Conservation (phyloP, 2,888 invertebrate species). For the Alloscopus bannaensis region DNA sequence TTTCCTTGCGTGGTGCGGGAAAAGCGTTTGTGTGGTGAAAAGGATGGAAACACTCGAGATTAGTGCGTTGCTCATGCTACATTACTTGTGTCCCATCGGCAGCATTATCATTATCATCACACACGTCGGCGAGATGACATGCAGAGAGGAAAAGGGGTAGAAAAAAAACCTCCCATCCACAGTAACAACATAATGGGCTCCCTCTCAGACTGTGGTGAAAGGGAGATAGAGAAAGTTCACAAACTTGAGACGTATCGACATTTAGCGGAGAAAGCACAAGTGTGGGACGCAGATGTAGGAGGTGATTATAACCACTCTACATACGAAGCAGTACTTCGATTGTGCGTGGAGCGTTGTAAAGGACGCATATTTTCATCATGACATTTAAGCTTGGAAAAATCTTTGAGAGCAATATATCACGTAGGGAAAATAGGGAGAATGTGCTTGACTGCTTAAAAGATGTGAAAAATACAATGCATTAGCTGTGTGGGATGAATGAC, state of each 20-base stretch:
- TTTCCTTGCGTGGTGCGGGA: neutral
- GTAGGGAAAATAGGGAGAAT: conserved; percentile 1
- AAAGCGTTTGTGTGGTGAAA: neutral
- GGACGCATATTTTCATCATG: conserved; percentile 20
- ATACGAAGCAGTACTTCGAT: neutral
- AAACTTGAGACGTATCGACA: neutral
- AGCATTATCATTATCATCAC: conserved; percentile 33
- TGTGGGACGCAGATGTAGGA: neutral
- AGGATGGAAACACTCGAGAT: conserved; percentile 21
- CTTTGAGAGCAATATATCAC: conserved; percentile 48
- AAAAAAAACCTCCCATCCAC: too few species aligned
- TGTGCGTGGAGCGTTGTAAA: neutral
- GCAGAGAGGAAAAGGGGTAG: conserved; percentile 14
- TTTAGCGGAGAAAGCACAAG: conserved; percentile 1
- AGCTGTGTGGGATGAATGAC: neutral
- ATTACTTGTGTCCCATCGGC: conserved; percentile 27
- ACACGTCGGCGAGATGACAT: conserved; percentile 36
- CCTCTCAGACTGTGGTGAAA: neutral
- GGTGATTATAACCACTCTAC: conserved; percentile 16
- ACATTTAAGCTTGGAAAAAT: conserved; percentile 36
- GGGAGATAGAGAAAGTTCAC: neutral
- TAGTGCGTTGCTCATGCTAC: conserved; percentile 15
- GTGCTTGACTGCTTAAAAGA: neutral
- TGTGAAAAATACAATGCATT: neutral
- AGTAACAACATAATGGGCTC: too few species aligned